These are phyloP conservation scores for Sebastolobus alascanus DNA, from an alignment of 2,797 vertebrate genomes.

Conservation along the genomic window DNA sequence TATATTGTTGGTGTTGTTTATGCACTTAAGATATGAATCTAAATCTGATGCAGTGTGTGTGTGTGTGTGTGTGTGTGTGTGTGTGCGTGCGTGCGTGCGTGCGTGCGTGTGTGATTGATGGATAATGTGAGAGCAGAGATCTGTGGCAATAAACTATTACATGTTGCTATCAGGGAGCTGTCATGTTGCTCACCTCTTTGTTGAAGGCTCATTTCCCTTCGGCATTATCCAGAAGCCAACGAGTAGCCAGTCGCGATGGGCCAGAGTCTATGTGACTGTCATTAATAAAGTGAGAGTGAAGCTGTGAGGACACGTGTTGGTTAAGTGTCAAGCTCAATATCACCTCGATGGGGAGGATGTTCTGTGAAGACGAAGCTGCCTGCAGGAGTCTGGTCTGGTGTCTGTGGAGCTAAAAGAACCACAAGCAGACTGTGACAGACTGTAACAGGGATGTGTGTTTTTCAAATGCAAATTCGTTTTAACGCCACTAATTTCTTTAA, in stretches of 20 bases:
- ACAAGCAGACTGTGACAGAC: not conserved
- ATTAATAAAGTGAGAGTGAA: conserved; percentile 26
- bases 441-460: not conserved
- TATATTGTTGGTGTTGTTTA: not conserved
- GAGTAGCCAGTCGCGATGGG: not conserved
- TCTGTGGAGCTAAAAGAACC: not conserved
- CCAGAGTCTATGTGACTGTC: conserved; percentile 3
- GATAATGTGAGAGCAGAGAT: conserved; percentile 42
- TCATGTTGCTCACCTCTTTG: conserved; percentile 56
- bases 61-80: not conserved
- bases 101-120: conserved; percentile 44
- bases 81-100: not conserved
- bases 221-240: conserved; percentile 27
- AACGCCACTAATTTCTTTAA: too few relatives aligned
- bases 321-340: not conserved
- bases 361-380: not conserved
- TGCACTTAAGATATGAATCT: too few relatives aligned
- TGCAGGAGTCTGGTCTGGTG: not conserved
- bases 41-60: not conserved
- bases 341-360: not conserved
- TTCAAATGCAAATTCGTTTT: too few relatives aligned
- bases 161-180: conserved; percentile 64
- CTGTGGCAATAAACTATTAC: conserved; percentile 54
- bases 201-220: conserved; percentile 57
- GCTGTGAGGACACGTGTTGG: not conserved